Evolutionary conservation across 2,888 invertebrate genomes (phyloP), one percentile per base, ranked within the genome.

Genomic region (Peribatodes rhomboidaria): DNA sequence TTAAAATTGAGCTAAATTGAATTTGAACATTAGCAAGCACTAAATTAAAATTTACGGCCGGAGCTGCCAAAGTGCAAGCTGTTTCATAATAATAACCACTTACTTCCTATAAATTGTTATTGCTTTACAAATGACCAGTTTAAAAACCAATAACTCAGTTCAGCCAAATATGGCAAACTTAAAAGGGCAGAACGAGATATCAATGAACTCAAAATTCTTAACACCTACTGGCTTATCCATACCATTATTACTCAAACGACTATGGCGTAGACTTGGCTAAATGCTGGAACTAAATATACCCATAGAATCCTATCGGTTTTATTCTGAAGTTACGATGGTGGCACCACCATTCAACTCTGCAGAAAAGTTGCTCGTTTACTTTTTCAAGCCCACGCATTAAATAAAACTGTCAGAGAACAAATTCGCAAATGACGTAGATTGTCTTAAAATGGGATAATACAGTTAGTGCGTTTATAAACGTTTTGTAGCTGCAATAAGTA

Each of bases 81-180:
- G 16, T 64, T 27, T 58, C 47, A 59, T 54, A 54, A 58, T 58
- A 37, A 63, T 41, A 41, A 53, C 54, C 54, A 49, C 49, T 64
- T 63, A 47, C 10, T 50, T 37, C 39, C n/a, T 33, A 27, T 1
- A 59, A 55, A 57, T 50, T 57, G 46, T 59, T 60, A 56, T 65
- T 52, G 22, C 52, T 14, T 20, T 46, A 20, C 55, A 60, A 65
- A 65, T 61, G 31, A 46, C n/a, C 65, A 22, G 44, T 61, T 65
- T 61, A 56, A 65, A 65, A 65, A 52, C n/a, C 52, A 50, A 10
- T 61, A 59, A 59, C 59, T 61, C 65, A 60, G 37, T 16, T 11
- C 33, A 7, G 6, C 14, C n/a, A 3, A 16, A 46, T 52, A 60
- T 39, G 46, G 56, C 39, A 33, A 35, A 52, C 41, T 20, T 56